Percentiles rank a stretch among this genome's conserved stretches.
These are phyloP conservation scores for Bimastos eiseni DNA, from an alignment of 2,888 invertebrate species.

Conservation along the genomic window DNA sequence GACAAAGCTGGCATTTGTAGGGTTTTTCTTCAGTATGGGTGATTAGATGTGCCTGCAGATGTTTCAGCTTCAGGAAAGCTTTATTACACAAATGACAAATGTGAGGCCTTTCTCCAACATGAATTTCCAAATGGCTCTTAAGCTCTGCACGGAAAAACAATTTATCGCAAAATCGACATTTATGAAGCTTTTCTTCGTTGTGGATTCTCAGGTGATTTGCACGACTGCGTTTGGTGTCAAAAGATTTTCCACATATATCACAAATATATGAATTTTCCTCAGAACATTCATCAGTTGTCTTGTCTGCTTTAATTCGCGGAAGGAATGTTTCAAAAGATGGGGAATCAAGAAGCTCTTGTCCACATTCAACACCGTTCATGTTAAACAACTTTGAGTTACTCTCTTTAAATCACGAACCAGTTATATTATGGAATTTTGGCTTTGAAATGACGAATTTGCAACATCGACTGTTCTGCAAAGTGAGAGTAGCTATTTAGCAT, in stretches of 20 bases:
- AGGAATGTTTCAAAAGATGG: neutral
- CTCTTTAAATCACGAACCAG: neutral
- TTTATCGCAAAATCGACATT: neutral
- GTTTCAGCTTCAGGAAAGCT: conserved; percentile 9
- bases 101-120: conserved; percentile 22
- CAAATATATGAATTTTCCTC: neutral
- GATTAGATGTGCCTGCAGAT: neutral
- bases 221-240: neutral
- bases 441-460: neutral
- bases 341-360: neutral
- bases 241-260: neutral
- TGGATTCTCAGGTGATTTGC: neutral
- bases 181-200: neutral
- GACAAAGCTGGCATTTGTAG: neutral
- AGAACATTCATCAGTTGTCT: neutral
- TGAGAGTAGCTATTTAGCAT: neutral
- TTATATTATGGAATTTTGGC: neutral
- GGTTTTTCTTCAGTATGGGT: neutral
- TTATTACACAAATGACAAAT: conserved; percentile 14
- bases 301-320: neutral
- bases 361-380: neutral
- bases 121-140: neutral
- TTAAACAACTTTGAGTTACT: neutral
- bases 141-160: neutral
- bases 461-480: neutral